phyloP scores from a whole-genome alignment of 1,140 invertebrate species.

The Drosophila bocqueti region DNA sequence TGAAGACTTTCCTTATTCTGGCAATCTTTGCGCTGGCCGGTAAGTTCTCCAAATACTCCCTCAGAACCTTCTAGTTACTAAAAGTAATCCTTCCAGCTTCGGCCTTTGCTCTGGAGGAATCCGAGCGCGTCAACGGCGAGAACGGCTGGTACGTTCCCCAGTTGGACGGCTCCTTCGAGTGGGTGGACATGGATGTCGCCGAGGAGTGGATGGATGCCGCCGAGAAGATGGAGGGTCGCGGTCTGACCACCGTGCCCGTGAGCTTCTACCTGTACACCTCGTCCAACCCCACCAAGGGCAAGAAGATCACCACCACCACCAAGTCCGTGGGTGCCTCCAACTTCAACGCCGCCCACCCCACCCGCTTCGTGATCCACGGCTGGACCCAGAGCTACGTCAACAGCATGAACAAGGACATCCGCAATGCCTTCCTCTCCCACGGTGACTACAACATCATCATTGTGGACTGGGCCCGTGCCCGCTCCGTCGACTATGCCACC shows the following conservation, averaged over 20 bases:
- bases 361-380: conserved; percentile 78
- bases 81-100: conserved; percentile 22
- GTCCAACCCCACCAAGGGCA: conserved; percentile 57
- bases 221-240: conserved; percentile 50
- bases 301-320: conserved; percentile 59
- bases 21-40: conserved; percentile 30
- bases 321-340: conserved; percentile 60
- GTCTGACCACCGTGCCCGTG: conserved; percentile 58
- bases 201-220: conserved; percentile 52
- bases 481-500: conserved; percentile 85
- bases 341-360: conserved; percentile 70
- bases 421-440: conserved; percentile 86
- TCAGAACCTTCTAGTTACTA: not conserved
- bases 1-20: conserved; percentile 35
- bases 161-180: conserved; percentile 66
- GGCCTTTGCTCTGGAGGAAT: conserved; percentile 58
- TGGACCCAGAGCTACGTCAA: conserved; percentile 67
- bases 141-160: conserved; percentile 82
- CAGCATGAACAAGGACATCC: conserved; percentile 69
- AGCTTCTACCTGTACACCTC: conserved; percentile 72
- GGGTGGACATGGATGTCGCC: conserved; percentile 71
- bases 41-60: not conserved
- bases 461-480: conserved; percentile 87
- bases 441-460: conserved; percentile 86
- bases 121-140: conserved; percentile 72